Percentiles rank a stretch among this genome's conserved stretches.
Conservation (phyloP, 2,888 invertebrate genomes). For the Tuberolachnus salignus region DNA sequence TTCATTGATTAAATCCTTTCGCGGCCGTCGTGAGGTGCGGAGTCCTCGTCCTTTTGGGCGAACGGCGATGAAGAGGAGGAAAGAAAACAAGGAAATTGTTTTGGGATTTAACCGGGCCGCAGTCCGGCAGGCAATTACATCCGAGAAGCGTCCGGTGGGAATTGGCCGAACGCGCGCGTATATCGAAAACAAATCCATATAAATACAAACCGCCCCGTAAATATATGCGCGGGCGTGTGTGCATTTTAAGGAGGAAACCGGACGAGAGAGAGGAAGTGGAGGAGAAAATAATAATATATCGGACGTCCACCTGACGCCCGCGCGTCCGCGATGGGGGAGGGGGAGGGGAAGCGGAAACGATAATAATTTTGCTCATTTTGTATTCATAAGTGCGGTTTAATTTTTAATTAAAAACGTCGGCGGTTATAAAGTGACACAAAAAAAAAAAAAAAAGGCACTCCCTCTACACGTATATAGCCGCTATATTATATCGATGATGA, state of each 20-base stretch:
- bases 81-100: slow-evolving; percentile 49
- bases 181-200: slow-evolving; percentile 51
- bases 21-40: background rate
- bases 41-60: background rate
- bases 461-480: background rate
- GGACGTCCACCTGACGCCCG: slow-evolving; percentile 25
- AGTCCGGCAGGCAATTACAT: slow-evolving; percentile 52
- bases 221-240: background rate
- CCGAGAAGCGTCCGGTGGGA: slow-evolving; percentile 40
- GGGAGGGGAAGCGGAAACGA: slow-evolving; percentile 8
- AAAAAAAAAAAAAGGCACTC: background rate
- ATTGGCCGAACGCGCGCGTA: slow-evolving; percentile 41
- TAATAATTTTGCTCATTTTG: slow-evolving; percentile 18
- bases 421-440: background rate
- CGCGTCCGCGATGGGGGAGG: background rate
- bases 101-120: slow-evolving; percentile 52
- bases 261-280: background rate
- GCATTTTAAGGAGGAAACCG: background rate
- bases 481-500: slow-evolving; percentile 38
- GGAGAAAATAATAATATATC: background rate
- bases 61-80: background rate
- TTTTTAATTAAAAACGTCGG: slow-evolving; percentile 45
- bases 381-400: slow-evolving; percentile 49
- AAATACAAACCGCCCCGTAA: slow-evolving; percentile 6
- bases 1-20: slow-evolving; percentile 48